Evolutionary conservation across 2,888 invertebrate species (phyloP), one percentile per base, ranked within the genome.

Genomic region (Phasia obesa): DNA sequence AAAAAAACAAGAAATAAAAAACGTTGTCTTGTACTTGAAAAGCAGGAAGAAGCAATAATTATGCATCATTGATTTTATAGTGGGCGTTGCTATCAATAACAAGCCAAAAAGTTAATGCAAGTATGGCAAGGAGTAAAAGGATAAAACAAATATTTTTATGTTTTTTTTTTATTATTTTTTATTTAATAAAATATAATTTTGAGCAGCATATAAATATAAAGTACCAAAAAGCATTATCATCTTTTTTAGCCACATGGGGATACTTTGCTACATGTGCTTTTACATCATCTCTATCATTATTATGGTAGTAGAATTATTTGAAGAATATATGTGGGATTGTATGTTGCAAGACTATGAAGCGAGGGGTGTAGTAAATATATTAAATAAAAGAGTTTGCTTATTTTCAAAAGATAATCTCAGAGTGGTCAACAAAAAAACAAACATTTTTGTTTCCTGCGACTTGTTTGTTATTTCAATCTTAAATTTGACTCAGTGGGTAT

Each of bases 21-120:
- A 19, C 13, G 23, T 38, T 42, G 4, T 23, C 60, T 53, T 62
- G 69, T 64, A 55, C 67, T 73, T 73, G 42, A 55, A 65, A 55
- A 49, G 55, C 35, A 64, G 64, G 77, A 42, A 74, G 74, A 77
- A 70, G 75, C 78, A 75, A 83, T 83, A 82, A 83, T 83, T 83
- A 83, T 83, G 82, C 78, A 78, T 78, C 82, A 78, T 82, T 83
- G 82, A 83, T 78, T 83, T 78, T 71, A 78, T 74, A 42, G 82
- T 83, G 78, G 82, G 82, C 82, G 78, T 69, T 53, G 60, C 17
- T 78, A 83, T 78, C 74, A 78, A 82, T 78, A 70, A 78, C 74
- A 51, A 75, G 70, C 51, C 65, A 51, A 79, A 17, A 65, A 31
- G 51, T 73, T 65, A 79, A 57, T 59, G 51, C 71, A 65, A 23